Base-by-base conservation (phyloP, 2,888 invertebrate species). In the Ormia ochracea region DNA sequence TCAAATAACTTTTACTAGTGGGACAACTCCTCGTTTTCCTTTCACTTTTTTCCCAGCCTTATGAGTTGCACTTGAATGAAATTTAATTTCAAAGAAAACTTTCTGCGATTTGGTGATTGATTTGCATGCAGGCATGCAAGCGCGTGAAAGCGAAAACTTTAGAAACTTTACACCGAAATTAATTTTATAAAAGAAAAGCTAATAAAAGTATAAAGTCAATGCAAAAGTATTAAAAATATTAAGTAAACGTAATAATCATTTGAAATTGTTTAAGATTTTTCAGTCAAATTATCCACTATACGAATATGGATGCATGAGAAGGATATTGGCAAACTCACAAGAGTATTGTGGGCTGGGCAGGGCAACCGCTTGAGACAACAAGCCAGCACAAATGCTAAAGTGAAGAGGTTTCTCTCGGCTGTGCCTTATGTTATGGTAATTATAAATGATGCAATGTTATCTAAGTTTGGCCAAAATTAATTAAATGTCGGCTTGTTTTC, bases 301-400 rank as follows among this genome's bases (percentile, higher is more conserved):
- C 92, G 97, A 83, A 97, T 97, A 91, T 98, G 98, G 98, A 96
- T 97, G 85, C 96, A 97, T 89, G 97, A 97, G 89, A 93, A 95
- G 89, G 96, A 97, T 90, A 92, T 97, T 88, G 93, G 93, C 61
- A 94, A 95, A 84, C 91, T 97, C 84, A 96, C 97, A 90, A 94
- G 95, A 86, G 95, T 97, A 4, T 92, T 97, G 65, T 96, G 97
- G 95, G 95, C 95, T 85, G 97, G 98, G 0, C 95, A 97, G 86
- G 98, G 97, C 1, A 92, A 94, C 74, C 93, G 95, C 83, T 91
- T 97, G 56, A 91, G 95, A 78, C 94, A 94, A 84, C 96, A 97
- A 87, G 95, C 95, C 33, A 96, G 95, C 89, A 96, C 94, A 86
- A 95, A 96, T 90, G 92, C 94, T 1, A 92, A 94, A 76, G 95